Base-by-base conservation (phyloP, 1,140 invertebrate genomes). In the Laupala kohalensis region DNA sequence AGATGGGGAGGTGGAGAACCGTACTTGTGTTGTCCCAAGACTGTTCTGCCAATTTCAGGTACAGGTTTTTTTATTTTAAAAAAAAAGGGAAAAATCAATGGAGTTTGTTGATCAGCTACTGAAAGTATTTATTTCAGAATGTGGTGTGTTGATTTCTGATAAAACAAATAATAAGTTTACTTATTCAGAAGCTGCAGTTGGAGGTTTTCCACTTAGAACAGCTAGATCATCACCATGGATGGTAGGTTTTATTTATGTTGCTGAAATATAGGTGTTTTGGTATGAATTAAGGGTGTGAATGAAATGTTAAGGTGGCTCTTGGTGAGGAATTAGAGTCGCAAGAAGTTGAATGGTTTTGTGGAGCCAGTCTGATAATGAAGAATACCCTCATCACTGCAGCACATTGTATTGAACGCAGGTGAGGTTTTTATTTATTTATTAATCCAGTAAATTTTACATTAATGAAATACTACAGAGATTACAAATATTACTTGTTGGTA, bases 161-260 rank as follows among this genome's bases (percentile, higher is more conserved):
- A 23, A 28, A 6, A 23, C 13, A 29, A n/a, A 68, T 0, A 27
- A 70, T 29, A 70, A 70, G 2, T 64, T 73, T n/a, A n/a, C n/a
- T n/a, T n/a, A n/a, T n/a, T n/a, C n/a, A 19, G 68, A 28, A 19
- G 72, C 72, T 26, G 72, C 65, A 25, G 68, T 74, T 15, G 73
- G 73, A n/a, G 73, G 73, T 15, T 69, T 74, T 23, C 67, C 73
- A 23, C 30, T 71, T 4, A 28, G 70, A n/a, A 69, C 70, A 13
- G 70, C 73, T 13, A 65, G 37, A 6, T 63, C 64, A n/a, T 72
- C 73, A 3, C 73, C 73, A 19, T 74, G 73, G 73, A 74, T 71
- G 69, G 72, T 72, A 69, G 62, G n/a, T n/a, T n/a, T n/a, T n/a
- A 65, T 24, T 70, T 12, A 24, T 65, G 6, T 6, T 70, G 6